These are phyloP conservation scores for Leptinotarsa rubiginosa DNA, from an alignment of 2,888 invertebrate species.

Conservation along the genomic window DNA sequence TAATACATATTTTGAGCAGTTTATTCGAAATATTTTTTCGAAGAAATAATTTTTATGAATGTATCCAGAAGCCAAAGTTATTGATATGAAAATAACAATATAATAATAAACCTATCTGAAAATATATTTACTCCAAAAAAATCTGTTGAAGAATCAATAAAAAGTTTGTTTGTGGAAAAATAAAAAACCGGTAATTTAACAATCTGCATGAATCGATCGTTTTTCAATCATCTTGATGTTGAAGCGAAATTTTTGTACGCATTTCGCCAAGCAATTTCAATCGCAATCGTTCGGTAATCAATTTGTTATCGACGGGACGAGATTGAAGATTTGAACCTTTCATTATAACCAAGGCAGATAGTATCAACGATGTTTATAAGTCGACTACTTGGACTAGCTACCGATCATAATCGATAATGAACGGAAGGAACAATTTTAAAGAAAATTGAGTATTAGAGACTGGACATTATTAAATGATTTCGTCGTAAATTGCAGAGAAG, in stretches of 20 bases:
- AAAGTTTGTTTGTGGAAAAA: too few species aligned
- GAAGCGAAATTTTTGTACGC: not conserved
- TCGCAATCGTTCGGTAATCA: constrained; percentile 1
- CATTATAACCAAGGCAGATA: constrained; percentile 11
- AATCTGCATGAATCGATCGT: not conserved
- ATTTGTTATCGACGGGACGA: constrained; percentile 4
- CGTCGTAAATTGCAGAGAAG: not conserved
- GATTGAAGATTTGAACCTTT: constrained; percentile 15
- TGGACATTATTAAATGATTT: not conserved
- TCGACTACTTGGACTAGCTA: constrained; percentile 1
- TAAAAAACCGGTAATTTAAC: too few species aligned
- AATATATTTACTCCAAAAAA: too few species aligned
- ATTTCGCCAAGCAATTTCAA: constrained; percentile 1
- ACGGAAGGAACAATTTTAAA: not conserved
- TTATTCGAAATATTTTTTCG: too few species aligned
- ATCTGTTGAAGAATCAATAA: too few species aligned
- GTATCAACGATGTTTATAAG: constrained; percentile 4
- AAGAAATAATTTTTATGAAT: too few species aligned
- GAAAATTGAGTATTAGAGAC: not conserved
- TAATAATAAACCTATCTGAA: too few species aligned
- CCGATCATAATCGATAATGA: not conserved
- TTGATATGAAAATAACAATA: too few species aligned
- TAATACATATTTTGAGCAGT: too few species aligned
- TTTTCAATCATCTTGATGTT: constrained; percentile 3
- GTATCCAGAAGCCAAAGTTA: too few species aligned